Base-by-base conservation (phyloP, 2,113 vertebrate genomes). In the Alligator sinensis region DNA sequence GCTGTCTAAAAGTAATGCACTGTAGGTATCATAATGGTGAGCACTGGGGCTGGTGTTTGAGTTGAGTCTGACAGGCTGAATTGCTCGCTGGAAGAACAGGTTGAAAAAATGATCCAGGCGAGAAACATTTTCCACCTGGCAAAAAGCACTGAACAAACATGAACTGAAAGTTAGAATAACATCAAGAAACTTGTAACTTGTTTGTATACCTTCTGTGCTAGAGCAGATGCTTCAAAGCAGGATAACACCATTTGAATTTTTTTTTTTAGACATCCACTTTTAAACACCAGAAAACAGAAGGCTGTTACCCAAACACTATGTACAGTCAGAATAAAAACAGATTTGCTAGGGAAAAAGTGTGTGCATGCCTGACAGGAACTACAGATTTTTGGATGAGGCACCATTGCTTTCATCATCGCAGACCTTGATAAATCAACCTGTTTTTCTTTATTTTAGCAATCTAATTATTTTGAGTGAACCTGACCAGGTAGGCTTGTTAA, bases 81-180 rank as follows among this genome's bases (percentile, higher is more conserved):
- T 98, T 2, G 98, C 98, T 96, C 98, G 98, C 98, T 99, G 99
- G 98, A 99, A 99, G 97, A 99, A 98, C 94, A 99, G 98, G 98
- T 96, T 98, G 98, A 99, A 99, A 98, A 99, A 99, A 79, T 99
- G 99, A 98, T 99, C 99, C 98, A 99, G 94, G 59, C 98, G 97
- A 88, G 98, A 97, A 82, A 90, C 80, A 16, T 99, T 98, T 93
- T 99, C 99, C 38, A 74, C 89, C 95, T 98, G 97, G 96, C 98
- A 98, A 96, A 99, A 99, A 55, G 99, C 99, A 89, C 99, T 99
- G 97, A 80, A 96, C 88, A 96, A 97, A 96, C 58, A 97, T 93
- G 96, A 97, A 96, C 54, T 78, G 21, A 60, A 30, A 95, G 94
- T 98, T 94, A 97, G 92, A 94, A 95, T 34, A 92, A 91, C 81